Evolutionary conservation across 2,888 invertebrate species (phyloP), one percentile per base, ranked within the genome.

Genomic region (Cryptus armator): DNA sequence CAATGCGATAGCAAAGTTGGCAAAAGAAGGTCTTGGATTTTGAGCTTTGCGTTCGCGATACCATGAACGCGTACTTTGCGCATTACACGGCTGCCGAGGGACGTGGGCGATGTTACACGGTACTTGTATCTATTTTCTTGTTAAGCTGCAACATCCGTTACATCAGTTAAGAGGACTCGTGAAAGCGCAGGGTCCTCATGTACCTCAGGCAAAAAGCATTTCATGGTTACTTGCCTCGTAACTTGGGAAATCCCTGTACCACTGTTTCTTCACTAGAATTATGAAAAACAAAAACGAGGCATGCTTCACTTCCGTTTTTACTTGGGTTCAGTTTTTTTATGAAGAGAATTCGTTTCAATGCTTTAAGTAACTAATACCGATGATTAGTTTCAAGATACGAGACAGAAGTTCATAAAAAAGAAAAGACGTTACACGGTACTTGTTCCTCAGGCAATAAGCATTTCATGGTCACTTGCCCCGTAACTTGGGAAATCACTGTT

Each of bases 1-100:
- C 29, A 75, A 51, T 51, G 37, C 48, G 19, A 75, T 46, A 59
- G 19, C 10, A 64, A 46, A 32, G 37, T 32, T 24, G 48, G 37
- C 32, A 46, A n/a, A n/a, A 62, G 37, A 24, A 64, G 44, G 37
- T 75, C 46, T 1, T 19, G 62, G 29, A 64, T 1, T 14, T 12
- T 16, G 44, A 4, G 37, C 12, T 74, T 46, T 29, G n/a, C 0
- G 9, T 59, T 59, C 29, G 44, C 32, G 19, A 9, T 5, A 32
- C 14, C 32, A 2, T 32, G 12, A 14, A 4, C 59, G 14, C 32
- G 59, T 3, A 29, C 32, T 62, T 29, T 62, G 14, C 14, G 29
- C 32, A 29, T 62, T 62, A 32, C 14, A 48, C 37, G 48, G 2
- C 29, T 29, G 7, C 32, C 4, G 6, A 10, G 29, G 7, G 10